Evolutionary conservation across 92 coral and sea anemone species (phyloP), one percentile per base, ranked within the genome.

Genomic region (Phenganax marumi): DNA sequence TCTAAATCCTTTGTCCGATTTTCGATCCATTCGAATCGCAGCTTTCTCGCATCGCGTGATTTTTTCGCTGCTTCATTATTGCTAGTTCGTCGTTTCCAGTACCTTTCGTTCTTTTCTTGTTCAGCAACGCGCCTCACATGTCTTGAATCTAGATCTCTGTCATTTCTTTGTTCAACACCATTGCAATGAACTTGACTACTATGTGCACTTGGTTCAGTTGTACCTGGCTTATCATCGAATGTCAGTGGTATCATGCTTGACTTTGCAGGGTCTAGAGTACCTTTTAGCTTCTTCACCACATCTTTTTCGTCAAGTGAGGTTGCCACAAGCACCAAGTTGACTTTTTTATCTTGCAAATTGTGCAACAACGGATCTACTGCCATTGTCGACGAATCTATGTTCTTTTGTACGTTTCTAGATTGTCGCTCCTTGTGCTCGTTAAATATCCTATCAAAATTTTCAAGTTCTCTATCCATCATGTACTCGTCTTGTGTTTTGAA

Each of bases 1-100:
- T 92, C 93, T 47, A 92, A 91, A 49, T 53, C 68, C 74, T 84
- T 86, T 54, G 60, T 43, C 68, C 58, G 61, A 17, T n/a, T 62
- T 50, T 61, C 73, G 47, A 78, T 78, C 83, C 83, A 78, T 23
- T 25, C 60, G 13, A 78, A 78, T 17, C 73, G 83, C 53, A 56
- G 33, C 63, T 68, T 78, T 62, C 68, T 60, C 49, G 58, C 83
- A 39, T 61, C 60, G 50, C 83, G 83, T 10, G 83, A 78, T 63
- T 50, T 61, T 14, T 46, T 78, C 8, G 83, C 83, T 46, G 83
- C 73, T 63, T 78, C 83, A 50, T 78, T 78, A 47, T 78, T 78
- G 73, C 83, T 78, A 23, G 50, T 78, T 61, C 83, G 71, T 33
- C 83, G 83, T 62, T 78, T 78, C 83, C 83, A 47, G 58, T 78